Evolutionary conservation across 2,113 vertebrate genomes (phyloP).

Genomic region (Salvelinus sp.): DNA sequence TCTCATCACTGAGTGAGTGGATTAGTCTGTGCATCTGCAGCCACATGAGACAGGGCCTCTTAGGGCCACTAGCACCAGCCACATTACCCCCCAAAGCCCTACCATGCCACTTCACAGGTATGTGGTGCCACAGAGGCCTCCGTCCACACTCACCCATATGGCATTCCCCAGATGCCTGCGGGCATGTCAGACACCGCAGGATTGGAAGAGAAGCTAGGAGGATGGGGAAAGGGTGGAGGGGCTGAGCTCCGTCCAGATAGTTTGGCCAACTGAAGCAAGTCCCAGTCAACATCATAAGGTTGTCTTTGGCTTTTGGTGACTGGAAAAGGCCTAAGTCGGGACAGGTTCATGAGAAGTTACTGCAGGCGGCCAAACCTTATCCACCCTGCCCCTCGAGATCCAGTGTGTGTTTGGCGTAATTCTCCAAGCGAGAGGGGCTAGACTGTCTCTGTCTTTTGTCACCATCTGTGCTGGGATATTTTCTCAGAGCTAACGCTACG

Average conservation of each 20-base stretch:
- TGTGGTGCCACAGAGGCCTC: slow-evolving; percentile 54
- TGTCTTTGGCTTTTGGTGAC: slow-evolving; percentile 66
- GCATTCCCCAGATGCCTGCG: slow-evolving; percentile 75
- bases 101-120: slow-evolving; percentile 64
- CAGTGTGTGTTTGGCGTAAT: slow-evolving; percentile 46
- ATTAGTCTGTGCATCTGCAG: slow-evolving; percentile 72
- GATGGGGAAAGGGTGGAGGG: background rate
- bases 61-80: slow-evolving; percentile 62
- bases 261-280: slow-evolving; percentile 47
- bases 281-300: slow-evolving; percentile 67
- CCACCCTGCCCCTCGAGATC: slow-evolving; percentile 48
- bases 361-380: slow-evolving; percentile 50
- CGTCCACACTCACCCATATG: slow-evolving; percentile 25
- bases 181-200: slow-evolving; percentile 55
- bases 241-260: slow-evolving; percentile 36
- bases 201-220: background rate
- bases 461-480: slow-evolving; percentile 36
- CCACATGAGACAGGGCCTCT: slow-evolving; percentile 66
- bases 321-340: slow-evolving; percentile 68
- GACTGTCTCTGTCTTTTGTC: slow-evolving; percentile 66
- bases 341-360: slow-evolving; percentile 54
- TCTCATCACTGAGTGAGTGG: slow-evolving; percentile 70
- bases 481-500: slow-evolving; percentile 27
- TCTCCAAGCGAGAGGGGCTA: slow-evolving; percentile 49
- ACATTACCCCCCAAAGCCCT: slow-evolving; percentile 55